Percentiles rank a stretch among this genome's conserved stretches.
phyloP scores from a whole-genome alignment of 2,797 vertebrate species.

The Lophius americanus region DNA sequence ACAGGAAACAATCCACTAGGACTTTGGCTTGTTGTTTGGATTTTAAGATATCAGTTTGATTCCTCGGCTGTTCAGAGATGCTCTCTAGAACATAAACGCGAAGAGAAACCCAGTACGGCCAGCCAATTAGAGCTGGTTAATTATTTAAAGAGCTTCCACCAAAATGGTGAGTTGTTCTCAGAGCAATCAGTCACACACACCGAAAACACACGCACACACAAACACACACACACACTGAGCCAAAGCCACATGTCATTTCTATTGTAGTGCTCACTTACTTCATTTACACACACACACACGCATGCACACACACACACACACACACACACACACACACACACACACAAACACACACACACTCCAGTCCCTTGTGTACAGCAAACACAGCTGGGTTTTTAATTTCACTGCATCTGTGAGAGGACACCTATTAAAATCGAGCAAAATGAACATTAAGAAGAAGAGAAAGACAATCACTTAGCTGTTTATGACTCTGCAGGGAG shows the following conservation, averaged over 20 bases:
- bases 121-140: constrained; percentile 70
- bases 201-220: constrained; percentile 15
- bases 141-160: constrained; percentile 70
- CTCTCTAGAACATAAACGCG: constrained; percentile 17
- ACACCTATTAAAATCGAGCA: constrained; percentile 3
- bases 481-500: constrained; percentile 23
- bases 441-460: background rate
- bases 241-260: constrained; percentile 17
- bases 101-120: constrained; percentile 58
- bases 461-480: constrained; percentile 14
- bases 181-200: constrained; percentile 43
- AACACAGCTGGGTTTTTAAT: constrained; percentile 15
- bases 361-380: background rate
- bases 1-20: background rate
- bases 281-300: background rate
- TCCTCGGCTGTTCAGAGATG: background rate
- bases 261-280: constrained; percentile 7
- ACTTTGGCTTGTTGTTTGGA: too few species aligned
- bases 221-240: background rate
- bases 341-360: background rate
- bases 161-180: constrained; percentile 47
- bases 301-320: background rate
- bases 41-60: too few species aligned
- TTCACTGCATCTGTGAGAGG: background rate
- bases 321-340: background rate